Evolutionary conservation across 2,113 vertebrate species (phyloP).

Genomic region (Porphyrio hochstetteri): DNA sequence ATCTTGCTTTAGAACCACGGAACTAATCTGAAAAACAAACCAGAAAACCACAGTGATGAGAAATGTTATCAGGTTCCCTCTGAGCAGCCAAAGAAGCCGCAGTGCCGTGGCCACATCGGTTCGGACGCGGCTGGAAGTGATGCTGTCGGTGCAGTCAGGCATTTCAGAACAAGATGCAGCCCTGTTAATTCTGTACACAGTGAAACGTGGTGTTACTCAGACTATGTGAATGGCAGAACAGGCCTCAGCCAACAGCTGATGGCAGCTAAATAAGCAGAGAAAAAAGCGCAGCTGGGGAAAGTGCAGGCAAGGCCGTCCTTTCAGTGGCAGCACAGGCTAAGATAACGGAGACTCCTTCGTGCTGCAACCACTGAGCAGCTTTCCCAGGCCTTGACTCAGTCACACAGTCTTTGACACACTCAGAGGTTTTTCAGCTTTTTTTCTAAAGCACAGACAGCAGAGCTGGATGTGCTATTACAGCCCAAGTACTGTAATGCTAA

Average conservation of each 20-base stretch:
- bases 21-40: conserved; percentile 83
- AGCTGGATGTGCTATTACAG: background rate
- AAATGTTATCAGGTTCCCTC: background rate
- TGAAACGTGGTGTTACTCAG: background rate
- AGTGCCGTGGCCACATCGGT: too few relatives aligned
- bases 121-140: background rate
- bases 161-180: background rate
- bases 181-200: background rate
- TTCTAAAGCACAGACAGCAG: background rate
- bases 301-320: background rate
- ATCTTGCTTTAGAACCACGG: conserved; percentile 85
- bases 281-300: background rate
- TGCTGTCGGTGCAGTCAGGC: background rate
- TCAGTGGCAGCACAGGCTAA: background rate
- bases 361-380: background rate
- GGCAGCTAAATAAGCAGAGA: background rate
- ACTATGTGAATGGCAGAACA: background rate
- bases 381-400: background rate
- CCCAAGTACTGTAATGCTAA: background rate
- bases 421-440: background rate
- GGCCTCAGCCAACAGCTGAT: background rate
- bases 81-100: background rate
- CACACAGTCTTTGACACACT: background rate
- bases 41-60: background rate
- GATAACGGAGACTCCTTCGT: background rate